Evolutionary conservation across 2,797 vertebrate genomes (phyloP), one percentile per base, ranked within the genome.

Genomic region (Vultur gryphus): DNA sequence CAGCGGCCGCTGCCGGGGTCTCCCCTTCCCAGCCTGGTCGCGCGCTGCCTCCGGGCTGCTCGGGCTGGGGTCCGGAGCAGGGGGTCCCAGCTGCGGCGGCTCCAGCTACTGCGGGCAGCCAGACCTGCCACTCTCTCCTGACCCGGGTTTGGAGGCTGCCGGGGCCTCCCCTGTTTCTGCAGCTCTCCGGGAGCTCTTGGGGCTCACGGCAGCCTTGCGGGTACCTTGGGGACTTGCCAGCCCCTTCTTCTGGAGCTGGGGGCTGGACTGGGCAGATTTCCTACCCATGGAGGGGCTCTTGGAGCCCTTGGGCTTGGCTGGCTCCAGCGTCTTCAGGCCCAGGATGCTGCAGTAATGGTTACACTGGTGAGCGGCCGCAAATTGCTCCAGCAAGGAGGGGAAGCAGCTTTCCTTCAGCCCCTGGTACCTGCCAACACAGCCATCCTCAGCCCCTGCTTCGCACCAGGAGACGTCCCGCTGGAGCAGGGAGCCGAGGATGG

Each of bases 271-370:
- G n/a, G 98, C 95, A 43, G 98, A 89, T 94, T 99, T 99, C 95
- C 99, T 98, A 88, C 98, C 98, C 37, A 98, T 77, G 67, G 98
- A 96, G 39, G 99, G 99, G 96, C 99, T 99, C 96, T 97, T 99
- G 86, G 99, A 99, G 83, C 98, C 98, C 96, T 99, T 99, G 16
- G 97, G 96, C 95, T 99, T 99, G 80, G 80, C 41, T 3, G 98
- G 97, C 67, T 99, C 99, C 33, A 97, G 94, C 24, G 84, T 90
- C 97, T 99, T 99, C 67, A 99, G 98, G 78, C 98, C 98, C 76
- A 99, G 98, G 92, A 99, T 98, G 88, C 98, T 98, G 92, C 99
- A 99, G 97, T 99, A 99, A 95, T 52, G 98, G 97, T 99, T 99
- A 96, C 99, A 99, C 78, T 98, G 99, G 97, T 99, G 99, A 52